Percentiles rank a stretch among this genome's conserved stretches.
Evolutionary conservation across 1,140 invertebrate species (phyloP).

Genomic region (Calliphora vicina): DNA sequence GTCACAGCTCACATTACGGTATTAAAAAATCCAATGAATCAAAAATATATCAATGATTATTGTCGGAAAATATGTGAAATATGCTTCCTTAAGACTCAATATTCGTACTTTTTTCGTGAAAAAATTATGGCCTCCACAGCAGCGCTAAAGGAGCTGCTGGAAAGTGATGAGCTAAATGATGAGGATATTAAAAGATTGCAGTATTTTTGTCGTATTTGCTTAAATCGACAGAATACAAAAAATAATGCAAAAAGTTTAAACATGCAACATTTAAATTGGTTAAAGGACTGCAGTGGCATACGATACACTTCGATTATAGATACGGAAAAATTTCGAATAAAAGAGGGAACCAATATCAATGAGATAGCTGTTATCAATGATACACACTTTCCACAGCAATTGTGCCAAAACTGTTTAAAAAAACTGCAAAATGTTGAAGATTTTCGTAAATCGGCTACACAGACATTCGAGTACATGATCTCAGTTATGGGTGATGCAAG

Average conservation of each 20-base stretch:
- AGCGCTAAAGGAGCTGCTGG: neutral
- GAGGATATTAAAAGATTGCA: neutral
- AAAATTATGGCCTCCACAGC: neutral
- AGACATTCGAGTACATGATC: constrained; percentile 11
- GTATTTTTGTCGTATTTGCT: neutral
- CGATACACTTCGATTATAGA: neutral
- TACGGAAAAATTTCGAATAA: neutral
- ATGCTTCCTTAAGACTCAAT: neutral
- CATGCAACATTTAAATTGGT: neutral
- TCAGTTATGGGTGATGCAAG: neutral
- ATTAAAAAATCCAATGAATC: neutral
- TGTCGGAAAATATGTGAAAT: neutral
- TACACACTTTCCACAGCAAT: neutral
- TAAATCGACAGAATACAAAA: constrained; percentile 8
- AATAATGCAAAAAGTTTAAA: neutral
- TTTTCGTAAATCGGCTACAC: constrained; percentile 10
- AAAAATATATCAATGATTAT: neutral
- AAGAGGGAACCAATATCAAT: neutral
- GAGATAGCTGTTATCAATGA: neutral
- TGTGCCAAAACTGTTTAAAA: neutral
- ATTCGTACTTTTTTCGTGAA: neutral
- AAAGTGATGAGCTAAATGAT: neutral
- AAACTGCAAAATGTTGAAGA: neutral
- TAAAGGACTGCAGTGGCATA: neutral
- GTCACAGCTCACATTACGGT: neutral